Percentiles rank a stretch among this genome's conserved stretches.
Evolutionary conservation across 2,797 vertebrate genomes (phyloP).

Genomic region (Tenualosa thibaudeaui): DNA sequence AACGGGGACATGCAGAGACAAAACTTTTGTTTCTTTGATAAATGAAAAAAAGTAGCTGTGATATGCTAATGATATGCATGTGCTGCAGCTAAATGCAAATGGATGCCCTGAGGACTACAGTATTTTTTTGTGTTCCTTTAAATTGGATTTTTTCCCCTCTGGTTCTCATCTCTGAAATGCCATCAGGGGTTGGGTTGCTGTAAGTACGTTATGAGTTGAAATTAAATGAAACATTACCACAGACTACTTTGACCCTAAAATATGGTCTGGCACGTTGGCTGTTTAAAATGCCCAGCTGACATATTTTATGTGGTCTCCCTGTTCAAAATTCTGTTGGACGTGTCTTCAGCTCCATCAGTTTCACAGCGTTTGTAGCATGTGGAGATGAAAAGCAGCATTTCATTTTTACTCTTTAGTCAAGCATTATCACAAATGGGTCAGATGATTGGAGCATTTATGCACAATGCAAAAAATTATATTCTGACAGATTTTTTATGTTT

Average conservation of each 20-base stretch:
- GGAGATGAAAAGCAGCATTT: background rate
- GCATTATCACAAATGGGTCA: background rate
- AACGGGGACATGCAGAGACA: background rate
- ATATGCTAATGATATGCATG: background rate
- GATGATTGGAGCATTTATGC: background rate
- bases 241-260: background rate
- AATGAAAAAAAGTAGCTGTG: background rate
- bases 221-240: background rate
- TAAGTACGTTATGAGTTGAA: slow-evolving; percentile 2
- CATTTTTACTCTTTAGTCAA: background rate
- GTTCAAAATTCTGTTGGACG: background rate
- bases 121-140: background rate
- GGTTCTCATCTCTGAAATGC: background rate
- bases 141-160: background rate
- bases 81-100: slow-evolving; percentile 3
- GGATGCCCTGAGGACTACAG: background rate
- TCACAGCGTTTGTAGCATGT: background rate
- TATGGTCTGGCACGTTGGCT: background rate
- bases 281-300: slow-evolving; percentile 1
- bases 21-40: background rate
- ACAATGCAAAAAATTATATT: background rate
- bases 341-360: background rate
- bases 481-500: background rate
- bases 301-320: background rate
- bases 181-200: background rate